Conservation (phyloP, 2,888 invertebrate species). For the Drosophila barbarae region DNA sequence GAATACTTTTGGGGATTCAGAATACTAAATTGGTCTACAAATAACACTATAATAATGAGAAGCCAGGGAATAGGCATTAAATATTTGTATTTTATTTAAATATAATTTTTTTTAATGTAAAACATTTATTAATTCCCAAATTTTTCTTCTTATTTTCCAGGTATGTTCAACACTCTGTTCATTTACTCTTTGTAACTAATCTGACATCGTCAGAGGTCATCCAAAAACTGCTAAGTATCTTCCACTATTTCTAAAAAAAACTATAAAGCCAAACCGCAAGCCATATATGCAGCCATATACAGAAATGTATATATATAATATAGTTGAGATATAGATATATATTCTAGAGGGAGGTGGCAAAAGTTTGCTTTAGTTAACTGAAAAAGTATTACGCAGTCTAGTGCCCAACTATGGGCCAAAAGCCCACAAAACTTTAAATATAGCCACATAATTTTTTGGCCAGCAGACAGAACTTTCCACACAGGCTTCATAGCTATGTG, state of each 20-base stretch:
- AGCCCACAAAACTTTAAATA: slow-evolving; percentile 63
- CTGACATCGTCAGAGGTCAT: slow-evolving; percentile 44
- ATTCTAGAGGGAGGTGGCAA: slow-evolving; percentile 13
- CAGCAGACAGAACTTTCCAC: slow-evolving; percentile 65
- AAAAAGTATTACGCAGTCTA: slow-evolving; percentile 66
- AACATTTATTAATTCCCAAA: slow-evolving; percentile 15
- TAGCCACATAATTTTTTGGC: slow-evolving; percentile 72
- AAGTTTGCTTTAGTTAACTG: slow-evolving; percentile 72
- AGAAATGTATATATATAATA: slow-evolving; percentile 10
- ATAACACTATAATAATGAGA: slow-evolving; percentile 40
- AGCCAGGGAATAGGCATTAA: not conserved
- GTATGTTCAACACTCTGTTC: slow-evolving; percentile 50
- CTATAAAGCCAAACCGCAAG: slow-evolving; percentile 21
- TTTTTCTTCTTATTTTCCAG: slow-evolving; percentile 47
- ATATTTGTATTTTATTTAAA: not conserved
- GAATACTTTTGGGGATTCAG: no score
- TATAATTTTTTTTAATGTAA: not conserved
- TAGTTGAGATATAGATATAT: slow-evolving; percentile 5
- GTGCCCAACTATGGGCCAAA: slow-evolving; percentile 40
- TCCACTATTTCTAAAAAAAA: slow-evolving; percentile 14
- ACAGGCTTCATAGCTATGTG: slow-evolving; percentile 66
- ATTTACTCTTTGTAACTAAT: not conserved
- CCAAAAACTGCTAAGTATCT: slow-evolving; percentile 51
- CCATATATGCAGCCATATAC: slow-evolving; percentile 6
- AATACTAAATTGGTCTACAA: slow-evolving; percentile 18